Conservation (phyloP, 2,888 invertebrate species). For the Crepidodera aurea region DNA sequence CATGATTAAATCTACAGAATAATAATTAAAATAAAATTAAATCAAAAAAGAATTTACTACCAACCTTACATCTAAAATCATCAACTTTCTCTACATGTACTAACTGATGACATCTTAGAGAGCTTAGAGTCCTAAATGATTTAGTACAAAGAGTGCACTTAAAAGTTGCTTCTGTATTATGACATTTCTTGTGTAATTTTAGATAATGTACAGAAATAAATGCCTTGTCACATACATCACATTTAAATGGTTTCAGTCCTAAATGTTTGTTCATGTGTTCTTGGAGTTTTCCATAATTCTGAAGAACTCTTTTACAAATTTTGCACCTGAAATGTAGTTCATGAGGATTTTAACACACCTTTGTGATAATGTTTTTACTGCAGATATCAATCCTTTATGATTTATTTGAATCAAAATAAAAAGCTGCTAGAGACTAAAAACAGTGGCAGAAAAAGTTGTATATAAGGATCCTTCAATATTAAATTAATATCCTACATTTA, state of each 20-base stretch:
- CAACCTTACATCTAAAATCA: conserved; percentile 49
- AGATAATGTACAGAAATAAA: conserved; percentile 50
- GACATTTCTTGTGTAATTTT: conserved; percentile 50
- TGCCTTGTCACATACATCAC: conserved; percentile 49
- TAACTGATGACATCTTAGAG: conserved; percentile 48
- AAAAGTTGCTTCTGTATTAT: conserved; percentile 46
- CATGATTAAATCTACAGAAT: too few species aligned
- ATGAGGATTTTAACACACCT: too few species aligned
- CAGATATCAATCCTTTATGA: too few species aligned
- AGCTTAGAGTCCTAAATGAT: conserved; percentile 48
- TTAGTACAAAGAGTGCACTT: conserved; percentile 51
- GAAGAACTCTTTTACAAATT: conserved; percentile 49
- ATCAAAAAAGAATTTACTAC: not conserved
- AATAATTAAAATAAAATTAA: too few species aligned
- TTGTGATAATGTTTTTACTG: too few species aligned
- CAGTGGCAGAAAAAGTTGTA: too few species aligned
- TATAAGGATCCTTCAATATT: too few species aligned
- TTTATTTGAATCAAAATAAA: too few species aligned
- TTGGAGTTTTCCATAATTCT: conserved; percentile 48
- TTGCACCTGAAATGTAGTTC: conserved; percentile 48
- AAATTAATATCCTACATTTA: too few species aligned
- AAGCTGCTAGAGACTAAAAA: too few species aligned
- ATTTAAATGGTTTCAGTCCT: conserved; percentile 50
- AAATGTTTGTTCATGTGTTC: conserved; percentile 51
- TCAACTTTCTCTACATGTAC: conserved; percentile 49